Percentiles rank a stretch among this genome's conserved stretches.
Evolutionary conservation across 2,113 vertebrate species (phyloP).

Genomic region (Ictalurus furcatus): DNA sequence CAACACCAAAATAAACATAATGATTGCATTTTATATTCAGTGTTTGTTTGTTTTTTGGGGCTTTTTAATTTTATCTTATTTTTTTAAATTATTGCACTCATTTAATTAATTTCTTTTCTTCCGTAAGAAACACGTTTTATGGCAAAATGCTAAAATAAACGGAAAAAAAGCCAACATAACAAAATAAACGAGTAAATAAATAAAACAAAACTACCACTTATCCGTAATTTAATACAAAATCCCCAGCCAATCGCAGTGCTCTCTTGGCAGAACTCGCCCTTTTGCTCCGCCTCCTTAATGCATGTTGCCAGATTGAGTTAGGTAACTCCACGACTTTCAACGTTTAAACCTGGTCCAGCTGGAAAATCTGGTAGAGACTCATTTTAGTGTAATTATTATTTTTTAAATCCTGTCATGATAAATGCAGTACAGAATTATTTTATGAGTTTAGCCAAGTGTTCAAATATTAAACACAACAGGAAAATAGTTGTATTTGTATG

Average conservation of each 20-base stretch:
- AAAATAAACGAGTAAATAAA: background rate
- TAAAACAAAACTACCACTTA: background rate
- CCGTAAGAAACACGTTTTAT: background rate
- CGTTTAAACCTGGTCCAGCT: background rate
- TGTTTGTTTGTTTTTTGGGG: background rate
- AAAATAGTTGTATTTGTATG: background rate
- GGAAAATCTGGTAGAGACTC: background rate
- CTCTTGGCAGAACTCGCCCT: accelerated
- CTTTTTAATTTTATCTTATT: background rate
- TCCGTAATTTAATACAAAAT: background rate
- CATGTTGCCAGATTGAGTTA: background rate
- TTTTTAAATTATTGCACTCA: background rate
- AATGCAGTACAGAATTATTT: background rate
- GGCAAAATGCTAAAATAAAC: background rate
- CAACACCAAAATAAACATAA: background rate
- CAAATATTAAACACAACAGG: background rate
- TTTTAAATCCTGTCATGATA: background rate
- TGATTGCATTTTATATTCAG: background rate
- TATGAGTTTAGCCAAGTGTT: background rate
- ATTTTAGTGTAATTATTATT: background rate
- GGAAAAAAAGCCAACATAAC: background rate
- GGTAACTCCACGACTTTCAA: too few relatives aligned
- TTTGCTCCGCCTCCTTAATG: background rate
- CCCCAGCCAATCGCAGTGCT: constrained; percentile 3
- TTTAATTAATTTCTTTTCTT: background rate